A percentile compares a stretch with the other conserved stretches of the same genome.
Conservation (phyloP, 2,888 invertebrate genomes). For the Pogonocherus hispidulus region DNA sequence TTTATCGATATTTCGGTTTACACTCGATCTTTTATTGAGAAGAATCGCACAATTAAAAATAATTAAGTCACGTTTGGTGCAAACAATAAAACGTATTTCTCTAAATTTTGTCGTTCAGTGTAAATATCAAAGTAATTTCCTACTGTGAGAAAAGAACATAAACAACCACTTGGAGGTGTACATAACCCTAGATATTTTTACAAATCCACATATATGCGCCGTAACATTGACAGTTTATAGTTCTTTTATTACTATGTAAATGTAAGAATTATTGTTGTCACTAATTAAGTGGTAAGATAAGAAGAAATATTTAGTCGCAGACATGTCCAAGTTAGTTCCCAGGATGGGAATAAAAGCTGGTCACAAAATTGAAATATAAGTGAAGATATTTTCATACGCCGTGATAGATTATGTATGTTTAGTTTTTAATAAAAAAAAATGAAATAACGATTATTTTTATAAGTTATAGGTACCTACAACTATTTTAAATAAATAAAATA, state of each 20-base stretch:
- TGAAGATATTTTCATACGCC: no score
- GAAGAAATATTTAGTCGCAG: not conserved
- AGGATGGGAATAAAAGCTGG: not conserved
- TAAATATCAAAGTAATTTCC: not conserved
- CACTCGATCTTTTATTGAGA: no score
- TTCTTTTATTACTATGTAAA: conserved; percentile 5
- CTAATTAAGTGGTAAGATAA: not conserved
- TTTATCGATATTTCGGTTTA: no score
- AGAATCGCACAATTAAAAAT: no score
- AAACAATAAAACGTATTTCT: no score
- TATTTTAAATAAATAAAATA: no score
- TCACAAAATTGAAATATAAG: no score
- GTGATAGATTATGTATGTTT: no score
- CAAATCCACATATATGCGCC: not conserved
- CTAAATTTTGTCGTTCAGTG: not conserved
- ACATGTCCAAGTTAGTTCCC: not conserved
- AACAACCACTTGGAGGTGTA: not conserved
- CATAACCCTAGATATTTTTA: not conserved
- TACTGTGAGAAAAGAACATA: not conserved
- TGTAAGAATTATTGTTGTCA: not conserved
- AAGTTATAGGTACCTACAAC: no score
- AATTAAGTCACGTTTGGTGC: no score
- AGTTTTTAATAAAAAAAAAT: no score
- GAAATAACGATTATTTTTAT: no score
- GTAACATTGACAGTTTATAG: not conserved